Evolutionary conservation across 30 jellyfish, hydroid and myxozoan species (phyloP).

Genomic region (Cassiopea andromeda): DNA sequence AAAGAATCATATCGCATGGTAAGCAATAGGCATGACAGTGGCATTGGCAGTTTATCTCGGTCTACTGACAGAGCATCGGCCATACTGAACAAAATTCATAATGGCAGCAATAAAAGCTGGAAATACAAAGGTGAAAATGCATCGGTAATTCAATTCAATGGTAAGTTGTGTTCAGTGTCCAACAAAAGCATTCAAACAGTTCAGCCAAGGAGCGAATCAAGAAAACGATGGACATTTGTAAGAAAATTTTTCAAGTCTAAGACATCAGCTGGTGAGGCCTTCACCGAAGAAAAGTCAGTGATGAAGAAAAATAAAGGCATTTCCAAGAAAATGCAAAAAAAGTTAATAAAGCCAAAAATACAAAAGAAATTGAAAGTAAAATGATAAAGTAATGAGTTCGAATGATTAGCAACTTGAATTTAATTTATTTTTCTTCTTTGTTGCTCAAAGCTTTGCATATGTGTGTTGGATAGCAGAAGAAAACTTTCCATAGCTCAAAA

Average conservation of each 20-base stretch:
- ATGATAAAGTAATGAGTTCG: no score
- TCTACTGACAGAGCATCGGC: not conserved
- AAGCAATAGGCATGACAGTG: no score
- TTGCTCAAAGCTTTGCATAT: no score
- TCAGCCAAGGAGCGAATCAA: not conserved
- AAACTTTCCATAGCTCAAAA: no score
- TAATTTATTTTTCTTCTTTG: no score
- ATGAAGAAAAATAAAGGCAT: not conserved
- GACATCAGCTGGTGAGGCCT: not conserved
- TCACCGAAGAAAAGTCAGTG: not conserved
- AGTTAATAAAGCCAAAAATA: no score
- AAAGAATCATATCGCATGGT: no score
- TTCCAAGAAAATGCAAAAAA: no score
- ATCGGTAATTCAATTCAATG: no score
- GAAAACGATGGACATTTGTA: slow-evolving; percentile 19
- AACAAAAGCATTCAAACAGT: not conserved
- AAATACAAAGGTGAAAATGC: not conserved
- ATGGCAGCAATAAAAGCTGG: not conserved
- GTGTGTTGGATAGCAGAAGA: no score
- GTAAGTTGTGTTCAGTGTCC: not conserved
- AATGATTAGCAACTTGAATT: no score
- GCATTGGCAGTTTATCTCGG: not conserved
- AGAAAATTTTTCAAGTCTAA: slow-evolving; percentile 1
- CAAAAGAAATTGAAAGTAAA: no score
- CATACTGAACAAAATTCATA: not conserved